Base-by-base conservation (phyloP, 2,888 invertebrate species). In the Creontiades dilutus region DNA sequence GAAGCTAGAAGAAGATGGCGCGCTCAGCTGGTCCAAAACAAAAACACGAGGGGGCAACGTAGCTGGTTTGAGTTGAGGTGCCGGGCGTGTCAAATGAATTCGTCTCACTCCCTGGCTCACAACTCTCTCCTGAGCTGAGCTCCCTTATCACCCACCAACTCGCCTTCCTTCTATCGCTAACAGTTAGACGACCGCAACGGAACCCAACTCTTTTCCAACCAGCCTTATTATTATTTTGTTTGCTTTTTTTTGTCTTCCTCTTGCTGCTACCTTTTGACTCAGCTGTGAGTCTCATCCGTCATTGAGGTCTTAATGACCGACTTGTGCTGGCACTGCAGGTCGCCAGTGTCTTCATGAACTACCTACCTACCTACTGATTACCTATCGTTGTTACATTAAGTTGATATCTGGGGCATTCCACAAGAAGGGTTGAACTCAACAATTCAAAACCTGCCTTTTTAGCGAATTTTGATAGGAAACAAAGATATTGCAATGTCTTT, bases 81-180 rank as follows among this genome's bases (percentile, higher is more conserved):
- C 55, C 84, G 57, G 84, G 52, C 84, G 84, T 84, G 84, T 84
- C 84, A 84, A 84, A 84, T 28, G 84, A 37, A 84, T 84, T 84
- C 84, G 84, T 84, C 55, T 52, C 57, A 84, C 84, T 84, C 84
- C 84, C 57, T 55, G 84, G 28, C 57, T 37, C 76, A 76, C 28
- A 28, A 37, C 76, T 76, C 76, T 76, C 76, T 76, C 76, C 46
- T 46, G 37, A 37, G 37, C 46, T n/a, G 27, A 16, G 28, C 76
- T 37, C 76, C 76, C 76, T 76, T 76, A 76, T 76, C 76, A 76
- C 76, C 76, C 27, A 76, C 76, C 37, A 76, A 76, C 76, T 76
- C 14, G n/a, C 76, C 28, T 37, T 37, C 27, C 28, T 37, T 37
- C 27, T 76, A 76, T 28, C 76, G 76, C 27, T 76, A 76, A 61